Conservation (phyloP, 2,797 vertebrate species). For the Paguma larvata region DNA sequence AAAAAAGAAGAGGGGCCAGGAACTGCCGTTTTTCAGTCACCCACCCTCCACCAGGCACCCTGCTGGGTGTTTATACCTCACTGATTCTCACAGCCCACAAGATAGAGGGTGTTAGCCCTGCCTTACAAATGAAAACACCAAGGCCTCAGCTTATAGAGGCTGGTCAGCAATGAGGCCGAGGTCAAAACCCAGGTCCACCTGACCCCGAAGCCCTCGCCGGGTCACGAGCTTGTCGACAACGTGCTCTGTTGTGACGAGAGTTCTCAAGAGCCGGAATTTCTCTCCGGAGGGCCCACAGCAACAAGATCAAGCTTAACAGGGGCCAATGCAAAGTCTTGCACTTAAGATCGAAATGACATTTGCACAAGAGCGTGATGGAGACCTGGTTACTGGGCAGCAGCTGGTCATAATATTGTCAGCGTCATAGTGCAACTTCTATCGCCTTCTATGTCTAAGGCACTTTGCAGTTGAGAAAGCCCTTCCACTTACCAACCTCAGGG, state of each 20-base stretch:
- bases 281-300: background rate
- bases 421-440: fast-evolving
- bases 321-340: background rate
- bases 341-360: background rate
- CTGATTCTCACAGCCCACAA: background rate
- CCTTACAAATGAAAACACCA: background rate
- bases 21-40: background rate
- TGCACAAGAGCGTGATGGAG: background rate
- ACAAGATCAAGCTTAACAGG: background rate
- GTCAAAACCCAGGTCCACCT: background rate
- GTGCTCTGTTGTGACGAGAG: no score
- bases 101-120: fast-evolving
- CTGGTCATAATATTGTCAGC: background rate
- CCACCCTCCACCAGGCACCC: background rate
- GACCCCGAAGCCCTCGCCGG: background rate
- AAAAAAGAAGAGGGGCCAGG: background rate
- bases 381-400: background rate
- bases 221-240: background rate
- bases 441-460: background rate
- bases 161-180: background rate
- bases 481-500: background rate
- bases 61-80: background rate
- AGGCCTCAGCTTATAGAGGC: background rate
- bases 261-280: background rate
- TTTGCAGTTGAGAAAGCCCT: background rate